Evolutionary conservation across 2,888 invertebrate species (phyloP), one percentile per base, ranked within the genome.

Genomic region (Halictus ligatus): DNA sequence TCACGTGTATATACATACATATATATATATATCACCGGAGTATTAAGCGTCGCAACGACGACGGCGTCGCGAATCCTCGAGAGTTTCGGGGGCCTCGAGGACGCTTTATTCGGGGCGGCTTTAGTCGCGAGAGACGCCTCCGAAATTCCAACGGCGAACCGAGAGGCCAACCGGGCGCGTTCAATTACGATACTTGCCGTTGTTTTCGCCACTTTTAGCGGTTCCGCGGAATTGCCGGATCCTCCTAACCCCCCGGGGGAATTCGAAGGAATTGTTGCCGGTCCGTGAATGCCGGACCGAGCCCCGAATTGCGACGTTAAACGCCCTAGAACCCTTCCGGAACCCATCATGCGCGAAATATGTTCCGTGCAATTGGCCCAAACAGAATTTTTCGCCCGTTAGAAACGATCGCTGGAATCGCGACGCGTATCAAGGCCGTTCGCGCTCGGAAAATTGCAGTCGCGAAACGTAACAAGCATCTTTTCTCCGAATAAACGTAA

Each of bases 1-100:
- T 25, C 21, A 67, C 35, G 35, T 35, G 35, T 35, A 1, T 35
- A 35, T 35, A 35, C 35, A 35, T 50, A 50, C 12, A 1, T 12
- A 13, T 71, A n/a, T 50, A 35, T 67, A 58, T 81, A 80, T 54
- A 85, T 81, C 80, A 81, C 29, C 29, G 29, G 29, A 40, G 60
- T 85, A 78, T 78, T 81, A 85, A 77, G 29, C 76, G 46, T 35
- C 0, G 35, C 35, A 35, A 35, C 35, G 35, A 35, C 35, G 35
- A 40, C 29, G 25, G 43, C 64, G 64, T 58, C 50, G 71, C 73
- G 71, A 67, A 35, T 35, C 76, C 67, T 58, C 50, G 64, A 15
- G 64, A 64, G 69, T 84, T 84, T n/a, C 35, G 35, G 35, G 46
- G 35, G 60, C 60, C 25, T 60, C 25, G 48, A 25, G 58, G 35